Percentiles rank a stretch among this genome's conserved stretches.
Conservation (phyloP, 2,113 vertebrate species). For the Artemisiospiza belli region DNA sequence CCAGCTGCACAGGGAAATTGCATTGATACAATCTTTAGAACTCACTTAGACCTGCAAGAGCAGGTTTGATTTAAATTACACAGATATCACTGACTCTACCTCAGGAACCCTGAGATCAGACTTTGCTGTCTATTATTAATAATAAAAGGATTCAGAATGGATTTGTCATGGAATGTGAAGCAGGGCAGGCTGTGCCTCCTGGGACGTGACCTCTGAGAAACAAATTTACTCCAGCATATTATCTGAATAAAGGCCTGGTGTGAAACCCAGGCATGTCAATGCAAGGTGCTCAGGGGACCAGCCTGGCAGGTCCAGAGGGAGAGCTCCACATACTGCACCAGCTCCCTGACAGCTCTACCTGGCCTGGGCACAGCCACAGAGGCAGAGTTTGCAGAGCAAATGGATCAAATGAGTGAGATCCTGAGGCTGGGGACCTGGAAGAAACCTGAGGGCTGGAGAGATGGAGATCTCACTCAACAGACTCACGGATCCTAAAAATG, state of each 20-base stretch:
- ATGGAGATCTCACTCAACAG: background rate
- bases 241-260: background rate
- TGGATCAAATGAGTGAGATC: background rate
- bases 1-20: constrained; percentile 53
- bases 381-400: background rate
- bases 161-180: constrained; percentile 47
- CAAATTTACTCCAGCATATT: constrained; percentile 16
- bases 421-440: background rate
- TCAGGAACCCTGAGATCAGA: constrained; percentile 43
- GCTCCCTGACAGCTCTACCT: background rate
- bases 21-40: constrained; percentile 58
- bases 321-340: rapidly evolving
- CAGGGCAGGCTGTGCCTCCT: background rate
- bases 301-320: background rate
- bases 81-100: constrained; percentile 25
- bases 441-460: background rate
- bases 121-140: constrained; percentile 53
- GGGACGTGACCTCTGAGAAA: constrained; percentile 30
- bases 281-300: background rate
- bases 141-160: constrained; percentile 47
- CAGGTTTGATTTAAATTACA: constrained; percentile 57
- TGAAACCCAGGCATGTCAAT: background rate
- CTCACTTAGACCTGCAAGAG: constrained; percentile 26
- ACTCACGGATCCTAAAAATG: background rate
- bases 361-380: background rate